Evolutionary conservation across 1,140 invertebrate genomes (phyloP), one percentile per base, ranked within the genome.

Genomic region (Papilio glaucus): DNA sequence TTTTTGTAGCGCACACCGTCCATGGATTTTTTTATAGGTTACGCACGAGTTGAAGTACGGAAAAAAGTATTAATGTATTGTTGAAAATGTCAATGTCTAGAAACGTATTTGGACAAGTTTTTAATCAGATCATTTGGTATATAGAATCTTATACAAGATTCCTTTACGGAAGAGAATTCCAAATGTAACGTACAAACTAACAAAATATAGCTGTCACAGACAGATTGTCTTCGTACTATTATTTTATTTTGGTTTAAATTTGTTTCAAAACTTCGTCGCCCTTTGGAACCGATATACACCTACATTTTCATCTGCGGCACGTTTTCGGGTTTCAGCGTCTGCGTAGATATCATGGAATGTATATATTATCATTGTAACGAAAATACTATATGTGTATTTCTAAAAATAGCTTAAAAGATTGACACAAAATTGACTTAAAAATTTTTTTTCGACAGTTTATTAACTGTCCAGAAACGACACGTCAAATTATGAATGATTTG

Each of bases 1-100:
- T 49, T 49, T 57, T 13, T 57, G 49, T 10, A 57, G 24, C 21
- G 49, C 24, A n/a, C n/a, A n/a, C 49, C 49, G n/a, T n/a, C n/a
- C n/a, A 57, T 57, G 49, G 49, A 12, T 26, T 8, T 57, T 53
- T 57, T 57, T 26, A 21, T 26, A 26, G 10, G 49, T 24, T 57
- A 57, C 13, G 49, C 49, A 57, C 18, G 15, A 49, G 18, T 49
- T 49, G 18, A 49, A 10, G 21, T 49, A 49, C 45, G 18, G 18
- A 21, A 49, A 49, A 49, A 49, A 49, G 45, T 49, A 49, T 49
- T 21, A 49, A 24, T 49, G 18, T 10, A 24, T 49, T 9, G 4
- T 13, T 41, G 10, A 41, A 42, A 42, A 42, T 42, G 2, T 13
- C 41, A 42, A n/a, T 42, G 9, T n/a, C 41, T 4, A 42, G 41